These are phyloP conservation scores for Lepisosteus oculatus DNA, from an alignment of 2,113 vertebrate genomes.

Conservation along the genomic window DNA sequence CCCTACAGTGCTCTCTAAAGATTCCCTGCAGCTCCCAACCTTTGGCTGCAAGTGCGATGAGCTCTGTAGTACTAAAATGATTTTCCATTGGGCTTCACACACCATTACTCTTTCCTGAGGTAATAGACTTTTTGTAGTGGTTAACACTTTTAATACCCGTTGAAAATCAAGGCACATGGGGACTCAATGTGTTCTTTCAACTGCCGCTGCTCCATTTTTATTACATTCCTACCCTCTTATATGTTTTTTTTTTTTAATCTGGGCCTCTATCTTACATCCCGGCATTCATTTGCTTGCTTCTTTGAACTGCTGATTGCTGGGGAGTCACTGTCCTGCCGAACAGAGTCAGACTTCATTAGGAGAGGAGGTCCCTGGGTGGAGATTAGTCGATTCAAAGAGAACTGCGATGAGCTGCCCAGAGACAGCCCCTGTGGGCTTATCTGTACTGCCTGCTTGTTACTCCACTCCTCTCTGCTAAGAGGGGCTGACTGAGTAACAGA, in stretches of 20 bases:
- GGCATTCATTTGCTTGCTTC: background rate
- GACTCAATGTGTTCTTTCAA: background rate
- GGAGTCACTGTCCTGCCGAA: background rate
- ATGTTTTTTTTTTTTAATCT: background rate
- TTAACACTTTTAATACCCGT: too few species aligned
- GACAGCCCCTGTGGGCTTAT: too few species aligned
- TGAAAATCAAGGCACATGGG: too few species aligned
- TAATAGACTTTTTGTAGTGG: too few species aligned
- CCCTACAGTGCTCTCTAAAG: too few species aligned
- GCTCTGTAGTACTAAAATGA: too few species aligned
- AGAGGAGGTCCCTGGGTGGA: background rate
- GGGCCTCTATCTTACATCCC: background rate
- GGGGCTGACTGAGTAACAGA: background rate
- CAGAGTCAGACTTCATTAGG: background rate
- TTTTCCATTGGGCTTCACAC: too few species aligned
- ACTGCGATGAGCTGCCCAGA: background rate
- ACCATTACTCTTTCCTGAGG: too few species aligned
- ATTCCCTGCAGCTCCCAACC: too few species aligned
- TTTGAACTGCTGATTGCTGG: conserved; percentile 12
- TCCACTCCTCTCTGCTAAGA: background rate
- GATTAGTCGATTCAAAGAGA: conserved; percentile 9
- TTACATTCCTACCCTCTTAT: background rate
- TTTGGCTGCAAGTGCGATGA: too few species aligned
- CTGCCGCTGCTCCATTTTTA: background rate
- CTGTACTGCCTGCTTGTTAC: too few species aligned